Percentiles rank a stretch among this genome's conserved stretches.
phyloP scores from a whole-genome alignment of 2,797 vertebrate genomes.

The Argentina silus region DNA sequence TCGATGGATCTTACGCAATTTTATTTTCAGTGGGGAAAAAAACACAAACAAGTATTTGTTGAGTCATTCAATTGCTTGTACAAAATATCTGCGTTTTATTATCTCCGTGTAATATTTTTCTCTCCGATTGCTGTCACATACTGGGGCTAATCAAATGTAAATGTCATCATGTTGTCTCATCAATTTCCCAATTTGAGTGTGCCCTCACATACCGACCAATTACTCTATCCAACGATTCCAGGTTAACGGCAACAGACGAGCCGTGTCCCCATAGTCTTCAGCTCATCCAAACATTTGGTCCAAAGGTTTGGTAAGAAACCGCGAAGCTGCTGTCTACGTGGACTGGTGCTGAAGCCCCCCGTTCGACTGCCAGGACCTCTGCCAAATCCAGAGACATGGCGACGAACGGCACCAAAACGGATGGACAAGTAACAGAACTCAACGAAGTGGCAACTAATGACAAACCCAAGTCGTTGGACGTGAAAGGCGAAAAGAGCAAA shows the following conservation, averaged over 20 bases:
- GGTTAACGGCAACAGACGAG: slow-evolving; percentile 74
- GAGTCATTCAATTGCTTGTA: background rate
- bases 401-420: slow-evolving; percentile 91
- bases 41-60: background rate
- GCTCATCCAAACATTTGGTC: slow-evolving; percentile 63
- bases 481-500: slow-evolving; percentile 90
- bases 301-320: slow-evolving; percentile 73
- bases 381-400: slow-evolving; percentile 91
- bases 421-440: slow-evolving; percentile 94
- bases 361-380: slow-evolving; percentile 86
- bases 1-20: background rate
- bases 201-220: slow-evolving; percentile 45
- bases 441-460: slow-evolving; percentile 91
- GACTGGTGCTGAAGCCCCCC: slow-evolving; percentile 90
- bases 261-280: slow-evolving; percentile 56
- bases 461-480: slow-evolving; percentile 92
- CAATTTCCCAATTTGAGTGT: slow-evolving; percentile 43
- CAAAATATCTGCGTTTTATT: background rate
- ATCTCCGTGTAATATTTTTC: background rate
- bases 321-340: slow-evolving; percentile 99
- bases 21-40: background rate
- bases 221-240: slow-evolving; percentile 72
- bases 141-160: background rate
- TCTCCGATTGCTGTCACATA: background rate
- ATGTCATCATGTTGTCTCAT: slow-evolving; percentile 40